Conservation (phyloP, 2,113 vertebrate genomes). For the Elephantulus edwardii region DNA sequence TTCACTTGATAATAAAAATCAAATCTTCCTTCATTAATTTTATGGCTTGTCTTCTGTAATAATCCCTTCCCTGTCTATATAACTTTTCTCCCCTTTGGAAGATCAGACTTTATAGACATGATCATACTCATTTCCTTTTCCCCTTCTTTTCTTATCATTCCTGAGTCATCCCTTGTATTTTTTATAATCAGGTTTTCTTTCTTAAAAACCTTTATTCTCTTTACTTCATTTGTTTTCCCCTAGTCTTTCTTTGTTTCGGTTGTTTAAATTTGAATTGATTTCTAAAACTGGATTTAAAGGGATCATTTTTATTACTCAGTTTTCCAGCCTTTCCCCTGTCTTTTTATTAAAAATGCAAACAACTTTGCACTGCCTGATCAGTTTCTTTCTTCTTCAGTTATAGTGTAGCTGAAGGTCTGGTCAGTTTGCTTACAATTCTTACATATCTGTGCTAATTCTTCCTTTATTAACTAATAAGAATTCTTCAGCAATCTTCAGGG, state of each 20-base stretch:
- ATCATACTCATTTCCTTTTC: conserved; percentile 46
- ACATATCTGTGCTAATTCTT: conserved; percentile 58
- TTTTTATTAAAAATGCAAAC: conserved; percentile 38
- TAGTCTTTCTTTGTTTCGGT: conserved; percentile 59
- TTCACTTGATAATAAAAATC: conserved; percentile 57
- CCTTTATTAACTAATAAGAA: conserved; percentile 34
- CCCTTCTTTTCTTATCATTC: conserved; percentile 54
- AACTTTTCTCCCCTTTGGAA: conserved; percentile 43
- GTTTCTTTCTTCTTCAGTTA: conserved; percentile 68
- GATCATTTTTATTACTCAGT: conserved; percentile 50
- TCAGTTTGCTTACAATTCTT: conserved; percentile 58
- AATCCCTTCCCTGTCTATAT: conserved; percentile 36
- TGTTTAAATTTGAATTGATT: conserved; percentile 49
- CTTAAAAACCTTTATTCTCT: conserved; percentile 68
- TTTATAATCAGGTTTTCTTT: conserved; percentile 57
- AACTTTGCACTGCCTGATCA: conserved; percentile 56
- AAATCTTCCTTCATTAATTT: conserved; percentile 64
- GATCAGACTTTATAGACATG: conserved; percentile 42
- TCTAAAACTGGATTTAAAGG: conserved; percentile 55
- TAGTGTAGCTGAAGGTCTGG: conserved; percentile 50
- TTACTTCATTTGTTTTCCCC: conserved; percentile 67
- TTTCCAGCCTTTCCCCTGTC: conserved; percentile 51
- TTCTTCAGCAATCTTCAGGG: conserved; percentile 67
- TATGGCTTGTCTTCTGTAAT: conserved; percentile 48
- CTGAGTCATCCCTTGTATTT: conserved; percentile 58